phyloP scores from a whole-genome alignment of 2,797 vertebrate species.

The Gymnoscopelus braueri region DNA sequence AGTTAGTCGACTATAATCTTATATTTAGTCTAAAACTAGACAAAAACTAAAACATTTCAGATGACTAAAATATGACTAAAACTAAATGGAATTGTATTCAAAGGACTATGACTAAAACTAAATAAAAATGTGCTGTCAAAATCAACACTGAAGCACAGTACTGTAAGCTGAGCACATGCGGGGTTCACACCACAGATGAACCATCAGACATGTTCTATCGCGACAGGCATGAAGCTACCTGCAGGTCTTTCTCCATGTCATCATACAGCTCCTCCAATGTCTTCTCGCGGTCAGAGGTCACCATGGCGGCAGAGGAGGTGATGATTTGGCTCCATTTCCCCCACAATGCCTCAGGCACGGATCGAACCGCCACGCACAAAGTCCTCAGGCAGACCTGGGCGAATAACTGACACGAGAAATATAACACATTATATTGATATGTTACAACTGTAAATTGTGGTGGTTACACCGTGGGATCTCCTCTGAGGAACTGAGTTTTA shows the following conservation, averaged over 20 bases:
- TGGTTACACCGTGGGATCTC: conserved; percentile 9
- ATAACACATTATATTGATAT: conserved; percentile 43
- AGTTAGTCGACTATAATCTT: too few species aligned
- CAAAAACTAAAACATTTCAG: too few species aligned
- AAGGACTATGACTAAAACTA: too few species aligned
- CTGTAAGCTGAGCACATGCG: too few species aligned
- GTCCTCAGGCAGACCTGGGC: conserved; percentile 90
- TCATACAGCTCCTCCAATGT: conserved; percentile 85
- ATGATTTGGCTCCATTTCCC: conserved; percentile 82
- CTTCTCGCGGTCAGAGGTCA: conserved; percentile 68
- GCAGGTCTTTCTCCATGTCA: conserved; percentile 87
- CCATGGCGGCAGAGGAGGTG: conserved; percentile 66
- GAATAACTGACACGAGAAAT: conserved; percentile 72
- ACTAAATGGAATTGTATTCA: too few species aligned
- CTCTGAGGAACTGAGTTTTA: background rate
- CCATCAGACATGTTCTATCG: background rate
- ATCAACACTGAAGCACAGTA: too few species aligned
- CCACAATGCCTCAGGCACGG: conserved; percentile 81
- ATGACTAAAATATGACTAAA: too few species aligned
- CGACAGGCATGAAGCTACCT: conserved; percentile 72
- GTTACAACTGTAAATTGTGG: conserved; percentile 16
- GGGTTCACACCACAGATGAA: background rate
- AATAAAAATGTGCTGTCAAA: too few species aligned
- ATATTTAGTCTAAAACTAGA: too few species aligned
- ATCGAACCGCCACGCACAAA: conserved; percentile 89